Percentiles rank a stretch among this genome's conserved stretches.
These are phyloP conservation scores for Phyllopteryx taeniolatus DNA, from an alignment of 2,113 vertebrate genomes.

Conservation along the genomic window DNA sequence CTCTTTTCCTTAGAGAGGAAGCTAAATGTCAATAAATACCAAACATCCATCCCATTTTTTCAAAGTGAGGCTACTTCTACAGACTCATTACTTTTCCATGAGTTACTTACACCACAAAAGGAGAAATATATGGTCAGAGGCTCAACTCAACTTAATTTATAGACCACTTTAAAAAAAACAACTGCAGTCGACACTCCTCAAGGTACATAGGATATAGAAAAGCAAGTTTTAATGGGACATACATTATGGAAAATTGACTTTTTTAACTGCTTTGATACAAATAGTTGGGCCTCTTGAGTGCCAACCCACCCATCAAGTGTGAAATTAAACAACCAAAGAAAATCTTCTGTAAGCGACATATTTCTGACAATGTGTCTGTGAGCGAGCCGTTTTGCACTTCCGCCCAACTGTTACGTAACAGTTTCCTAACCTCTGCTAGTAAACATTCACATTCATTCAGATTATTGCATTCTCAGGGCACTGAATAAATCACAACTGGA, in stretches of 20 bases:
- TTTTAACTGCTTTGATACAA: background rate
- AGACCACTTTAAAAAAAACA: background rate
- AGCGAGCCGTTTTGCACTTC: too few species aligned
- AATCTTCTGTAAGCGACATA: background rate
- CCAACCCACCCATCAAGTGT: background rate
- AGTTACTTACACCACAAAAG: background rate
- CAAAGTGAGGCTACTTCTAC: background rate
- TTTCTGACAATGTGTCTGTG: background rate
- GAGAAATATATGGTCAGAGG: background rate
- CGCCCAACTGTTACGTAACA: too few species aligned
- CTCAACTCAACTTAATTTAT: background rate
- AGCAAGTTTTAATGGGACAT: too few species aligned
- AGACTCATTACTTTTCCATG: conserved; percentile 1
- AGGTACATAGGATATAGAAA: background rate
- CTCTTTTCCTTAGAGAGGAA: conserved; percentile 20
- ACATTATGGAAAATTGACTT: too few species aligned
- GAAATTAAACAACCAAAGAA: background rate
- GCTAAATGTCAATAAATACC: conserved; percentile 56
- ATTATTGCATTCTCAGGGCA: background rate
- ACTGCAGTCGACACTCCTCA: background rate
- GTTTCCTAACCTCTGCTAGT: too few species aligned
- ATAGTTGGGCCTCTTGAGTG: background rate
- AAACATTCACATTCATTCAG: background rate
- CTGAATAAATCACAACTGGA: background rate
- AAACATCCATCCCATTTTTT: conserved; percentile 47